Conservation (phyloP, 2,113 vertebrate species). For the Urocynchramus pylzowi region DNA sequence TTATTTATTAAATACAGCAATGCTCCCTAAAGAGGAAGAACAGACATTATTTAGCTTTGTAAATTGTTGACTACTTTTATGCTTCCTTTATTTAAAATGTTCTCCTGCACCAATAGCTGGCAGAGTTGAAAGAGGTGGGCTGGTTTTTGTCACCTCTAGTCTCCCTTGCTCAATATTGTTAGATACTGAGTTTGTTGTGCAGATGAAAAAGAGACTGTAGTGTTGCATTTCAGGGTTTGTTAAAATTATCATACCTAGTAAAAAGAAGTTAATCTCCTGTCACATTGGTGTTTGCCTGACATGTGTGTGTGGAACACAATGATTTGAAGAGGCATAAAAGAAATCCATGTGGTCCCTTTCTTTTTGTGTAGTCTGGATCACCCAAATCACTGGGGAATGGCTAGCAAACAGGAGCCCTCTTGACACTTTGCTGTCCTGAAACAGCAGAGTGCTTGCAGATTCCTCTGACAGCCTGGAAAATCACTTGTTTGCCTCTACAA, state of each 20-base stretch:
- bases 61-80: background rate
- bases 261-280: background rate
- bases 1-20: background rate
- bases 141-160: background rate
- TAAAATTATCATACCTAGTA: background rate
- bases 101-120: background rate
- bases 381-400: background rate
- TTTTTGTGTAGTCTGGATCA: background rate
- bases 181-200: background rate
- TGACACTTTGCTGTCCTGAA: background rate
- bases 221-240: background rate
- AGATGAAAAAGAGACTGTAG: background rate
- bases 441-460: background rate
- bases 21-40: background rate
- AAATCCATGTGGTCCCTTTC: rapidly evolving
- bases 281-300: background rate
- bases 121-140: background rate
- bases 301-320: rapidly evolving
- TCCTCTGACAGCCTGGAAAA: background rate
- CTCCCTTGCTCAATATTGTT: background rate
- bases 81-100: background rate
- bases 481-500: background rate
- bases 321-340: background rate
- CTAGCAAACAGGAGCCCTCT: background rate
- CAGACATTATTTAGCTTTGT: background rate